Percentiles rank a stretch among this genome's conserved stretches.
Evolutionary conservation across 2,113 vertebrate genomes (phyloP).

Genomic region (Nerophis lumbriciformis): DNA sequence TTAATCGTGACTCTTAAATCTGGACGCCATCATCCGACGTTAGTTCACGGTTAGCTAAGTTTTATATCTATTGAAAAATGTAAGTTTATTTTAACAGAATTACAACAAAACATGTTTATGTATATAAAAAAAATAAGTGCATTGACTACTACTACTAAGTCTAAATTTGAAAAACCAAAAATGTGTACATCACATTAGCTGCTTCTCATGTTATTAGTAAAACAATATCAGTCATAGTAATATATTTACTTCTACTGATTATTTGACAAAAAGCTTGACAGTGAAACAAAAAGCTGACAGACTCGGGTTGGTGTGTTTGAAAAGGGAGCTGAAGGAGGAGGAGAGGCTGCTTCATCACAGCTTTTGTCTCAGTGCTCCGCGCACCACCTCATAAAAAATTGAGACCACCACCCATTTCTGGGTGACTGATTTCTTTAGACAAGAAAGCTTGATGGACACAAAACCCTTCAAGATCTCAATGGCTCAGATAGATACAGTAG

Average conservation of each 20-base stretch:
- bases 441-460: conserved; percentile 52
- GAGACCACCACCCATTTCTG: conserved; percentile 52
- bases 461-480: conserved; percentile 38
- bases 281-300: background rate
- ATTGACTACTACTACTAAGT: too few relatives aligned
- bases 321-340: conserved; percentile 29
- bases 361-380: conserved; percentile 53
- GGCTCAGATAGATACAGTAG: conserved; percentile 34
- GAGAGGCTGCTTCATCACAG: conserved; percentile 25
- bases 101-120: too few relatives aligned
- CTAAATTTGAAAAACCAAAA: too few relatives aligned
- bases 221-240: background rate
- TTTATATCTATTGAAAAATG: too few relatives aligned
- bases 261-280: background rate
- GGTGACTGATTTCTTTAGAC: conserved; percentile 59
- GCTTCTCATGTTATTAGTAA: background rate
- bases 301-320: conserved; percentile 30
- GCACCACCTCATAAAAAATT: conserved; percentile 69
- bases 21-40: too few relatives aligned
- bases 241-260: background rate
- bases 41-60: too few relatives aligned
- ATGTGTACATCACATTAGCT: background rate
- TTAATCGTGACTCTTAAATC: too few relatives aligned
- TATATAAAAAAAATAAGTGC: too few relatives aligned
- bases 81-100: too few relatives aligned